Base-by-base conservation (phyloP, 1,140 invertebrate species). In the Macrotrachela quadricornifera region DNA sequence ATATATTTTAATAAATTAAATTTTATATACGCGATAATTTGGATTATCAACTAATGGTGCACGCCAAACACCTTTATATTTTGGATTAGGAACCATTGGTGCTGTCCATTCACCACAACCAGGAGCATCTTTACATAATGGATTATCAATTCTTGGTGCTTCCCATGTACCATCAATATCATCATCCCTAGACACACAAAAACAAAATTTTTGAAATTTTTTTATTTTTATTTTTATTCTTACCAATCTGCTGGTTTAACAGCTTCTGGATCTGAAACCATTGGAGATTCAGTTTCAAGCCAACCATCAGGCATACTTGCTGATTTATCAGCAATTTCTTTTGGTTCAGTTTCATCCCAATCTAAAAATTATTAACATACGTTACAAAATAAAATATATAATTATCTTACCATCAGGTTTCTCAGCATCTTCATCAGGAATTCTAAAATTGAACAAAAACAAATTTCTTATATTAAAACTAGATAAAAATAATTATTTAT, bases 101-200 rank as follows among this genome's bases (percentile, higher is more conserved):
- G 82, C 73, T 58, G 79, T 79, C 82, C 91, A 97, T 52, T 76
- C 70, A 3, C 92, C 92, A 74, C 92, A 97, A 6, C 92, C 91
- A 6, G 80, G 74, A 12, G 77, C 81, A 57, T 78, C 74, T 59
- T 75, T 74, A 65, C 88, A 95, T n/a, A 75, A 76, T 0, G 88
- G 85, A 73, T 99, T 62, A 71, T 69, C 64, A 37, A 95, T 79
- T 49, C 88, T 72, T 0, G 90, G 83, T 15, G 92, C 79, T 71
- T 97, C 92, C 90, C 91, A 97, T 67, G 85, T 81, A 0, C 92
- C 92, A 73, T 97, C 92, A 80, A 96, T 96, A 58, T 92, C 86
- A 46, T 82, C 77, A 71, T 97, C 91, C n/a, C n/a, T n/a, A n/a
- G n/a, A n/a, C n/a, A n/a, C n/a, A n/a, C n/a, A n/a, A n/a, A n/a